phyloP scores from a whole-genome alignment of 2,113 vertebrate genomes.

The Acrocephalus kingi region DNA sequence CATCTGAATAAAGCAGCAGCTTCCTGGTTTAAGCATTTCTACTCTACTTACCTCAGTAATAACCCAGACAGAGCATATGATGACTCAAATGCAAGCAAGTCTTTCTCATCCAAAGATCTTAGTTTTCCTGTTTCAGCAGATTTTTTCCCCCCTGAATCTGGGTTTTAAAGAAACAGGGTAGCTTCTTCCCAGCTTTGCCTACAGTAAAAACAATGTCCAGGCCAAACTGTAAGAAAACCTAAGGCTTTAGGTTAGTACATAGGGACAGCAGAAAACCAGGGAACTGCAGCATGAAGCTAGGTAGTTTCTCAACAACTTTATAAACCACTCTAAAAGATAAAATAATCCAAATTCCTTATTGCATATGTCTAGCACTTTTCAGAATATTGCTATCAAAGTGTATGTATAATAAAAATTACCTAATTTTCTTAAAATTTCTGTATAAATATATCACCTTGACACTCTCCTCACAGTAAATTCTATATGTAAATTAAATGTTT shows the following conservation, averaged over 20 bases:
- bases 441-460: constrained; percentile 15
- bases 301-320: neutral
- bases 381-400: neutral
- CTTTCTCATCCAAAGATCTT: neutral
- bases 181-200: neutral
- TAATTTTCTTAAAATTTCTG: neutral
- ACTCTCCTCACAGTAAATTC: neutral
- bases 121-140: neutral
- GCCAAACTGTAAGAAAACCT: neutral
- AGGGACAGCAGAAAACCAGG: neutral
- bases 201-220: neutral
- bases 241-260: neutral
- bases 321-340: neutral
- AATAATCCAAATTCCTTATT: neutral
- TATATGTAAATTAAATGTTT: neutral
- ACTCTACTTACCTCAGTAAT: neutral
- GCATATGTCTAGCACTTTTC: neutral
- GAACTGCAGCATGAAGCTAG: neutral
- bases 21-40: neutral
- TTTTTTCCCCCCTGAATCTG: neutral
- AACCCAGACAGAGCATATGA: neutral
- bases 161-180: neutral
- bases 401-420: neutral
- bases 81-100: neutral
- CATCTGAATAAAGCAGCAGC: neutral